phyloP scores from a whole-genome alignment of 1,140 invertebrate genomes.

The Philopotamus ludificatus region DNA sequence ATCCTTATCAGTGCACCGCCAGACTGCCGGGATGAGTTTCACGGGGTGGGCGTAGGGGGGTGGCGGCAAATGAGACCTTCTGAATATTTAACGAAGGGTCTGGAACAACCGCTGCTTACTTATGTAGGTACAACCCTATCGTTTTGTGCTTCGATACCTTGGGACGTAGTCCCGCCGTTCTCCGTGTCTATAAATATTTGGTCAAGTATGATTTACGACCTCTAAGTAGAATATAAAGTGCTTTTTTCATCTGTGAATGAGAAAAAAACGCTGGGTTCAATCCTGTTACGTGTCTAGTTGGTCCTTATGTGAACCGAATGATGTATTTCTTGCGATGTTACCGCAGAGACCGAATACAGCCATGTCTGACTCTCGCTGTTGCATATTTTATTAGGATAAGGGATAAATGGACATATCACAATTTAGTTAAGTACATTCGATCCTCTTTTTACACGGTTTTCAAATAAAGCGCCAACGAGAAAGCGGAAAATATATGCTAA shows the following conservation, averaged over 20 bases:
- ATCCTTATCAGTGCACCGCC: too few relatives aligned
- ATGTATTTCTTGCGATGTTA: too few relatives aligned
- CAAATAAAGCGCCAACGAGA: too few relatives aligned
- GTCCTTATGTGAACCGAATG: too few relatives aligned
- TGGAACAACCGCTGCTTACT: slow-evolving; percentile 30
- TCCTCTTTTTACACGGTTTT: too few relatives aligned
- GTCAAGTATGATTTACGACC: background rate
- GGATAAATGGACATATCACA: slow-evolving; percentile 38
- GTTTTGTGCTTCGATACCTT: slow-evolving; percentile 25
- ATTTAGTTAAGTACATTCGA: too few relatives aligned
- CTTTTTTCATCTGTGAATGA: background rate
- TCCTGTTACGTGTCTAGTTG: too few relatives aligned
- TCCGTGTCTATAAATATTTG: background rate
- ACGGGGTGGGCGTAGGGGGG: slow-evolving; percentile 7
- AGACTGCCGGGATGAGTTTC: background rate
- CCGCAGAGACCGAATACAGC: too few relatives aligned
- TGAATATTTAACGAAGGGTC: slow-evolving; percentile 37
- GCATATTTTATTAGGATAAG: slow-evolving; percentile 31
- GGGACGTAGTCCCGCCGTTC: slow-evolving; percentile 3
- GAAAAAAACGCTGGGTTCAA: too few relatives aligned
- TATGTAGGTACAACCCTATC: slow-evolving; percentile 38
- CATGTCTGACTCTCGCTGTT: slow-evolving; percentile 5
- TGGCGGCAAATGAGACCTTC: slow-evolving; percentile 24
- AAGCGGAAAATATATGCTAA: too few relatives aligned
- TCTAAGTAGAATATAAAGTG: background rate